Percentiles rank a stretch among this genome's conserved stretches.
Conservation (phyloP, 2,888 invertebrate species). For the Zaprionus bogoriensis region DNA sequence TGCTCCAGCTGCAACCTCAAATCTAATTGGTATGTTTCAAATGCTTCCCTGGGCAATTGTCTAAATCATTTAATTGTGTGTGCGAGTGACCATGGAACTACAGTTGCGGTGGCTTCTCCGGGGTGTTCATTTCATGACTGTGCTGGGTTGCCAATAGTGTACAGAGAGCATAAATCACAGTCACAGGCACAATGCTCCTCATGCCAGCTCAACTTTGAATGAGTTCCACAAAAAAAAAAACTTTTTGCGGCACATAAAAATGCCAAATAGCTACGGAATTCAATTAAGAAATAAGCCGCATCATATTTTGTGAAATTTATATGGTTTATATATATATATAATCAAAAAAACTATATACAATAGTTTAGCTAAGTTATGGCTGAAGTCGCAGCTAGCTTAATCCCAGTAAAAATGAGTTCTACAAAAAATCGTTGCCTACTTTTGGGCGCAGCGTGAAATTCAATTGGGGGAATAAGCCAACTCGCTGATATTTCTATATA, state of each 20-base stretch:
- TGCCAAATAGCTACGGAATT: too few species aligned
- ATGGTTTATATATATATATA: too few species aligned
- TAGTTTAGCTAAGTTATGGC: too few species aligned
- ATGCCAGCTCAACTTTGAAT: too few species aligned
- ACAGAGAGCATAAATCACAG: not conserved
- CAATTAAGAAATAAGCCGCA: too few species aligned
- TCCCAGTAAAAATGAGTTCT: too few species aligned
- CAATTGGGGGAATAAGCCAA: not conserved
- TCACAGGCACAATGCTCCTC: not conserved
- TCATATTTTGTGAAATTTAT: too few species aligned
- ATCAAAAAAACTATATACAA: too few species aligned
- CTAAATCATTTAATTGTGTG: conserved; percentile 8
- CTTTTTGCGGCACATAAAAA: too few species aligned
- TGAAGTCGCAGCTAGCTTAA: too few species aligned
- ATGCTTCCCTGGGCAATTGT: conserved; percentile 9
- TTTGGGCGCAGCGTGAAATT: not conserved
- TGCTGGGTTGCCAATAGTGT: not conserved
- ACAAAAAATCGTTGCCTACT: not conserved
- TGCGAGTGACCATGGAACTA: not conserved
- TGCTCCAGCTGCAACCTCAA: conserved; percentile 7
- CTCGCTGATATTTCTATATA: not conserved
- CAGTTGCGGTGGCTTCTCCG: not conserved
- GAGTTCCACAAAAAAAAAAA: too few species aligned
- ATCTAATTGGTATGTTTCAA: conserved; percentile 21
- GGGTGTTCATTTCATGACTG: not conserved